Evolutionary conservation across 2,113 vertebrate species (phyloP).

Genomic region (Sigmodon hispidus): DNA sequence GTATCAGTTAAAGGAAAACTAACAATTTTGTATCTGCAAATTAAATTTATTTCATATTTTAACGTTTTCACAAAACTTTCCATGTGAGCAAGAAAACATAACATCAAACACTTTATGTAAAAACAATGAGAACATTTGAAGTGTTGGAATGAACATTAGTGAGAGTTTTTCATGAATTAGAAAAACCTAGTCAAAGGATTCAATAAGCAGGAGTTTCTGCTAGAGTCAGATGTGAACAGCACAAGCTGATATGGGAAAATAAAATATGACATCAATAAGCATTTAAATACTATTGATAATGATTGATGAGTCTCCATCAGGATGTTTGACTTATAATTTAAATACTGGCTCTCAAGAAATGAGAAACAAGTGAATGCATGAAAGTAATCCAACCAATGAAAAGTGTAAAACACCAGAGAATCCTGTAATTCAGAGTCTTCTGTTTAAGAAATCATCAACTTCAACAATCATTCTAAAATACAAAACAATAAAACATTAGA

Average conservation of each 20-base stretch:
- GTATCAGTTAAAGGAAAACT: slow-evolving; percentile 35
- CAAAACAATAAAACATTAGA: slow-evolving; percentile 34
- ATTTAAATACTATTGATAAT: slow-evolving; percentile 31
- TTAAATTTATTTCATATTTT: slow-evolving; percentile 41
- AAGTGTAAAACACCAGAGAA: slow-evolving; percentile 55
- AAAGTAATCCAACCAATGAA: slow-evolving; percentile 42
- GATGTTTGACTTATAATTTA: slow-evolving; percentile 53
- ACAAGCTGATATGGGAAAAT: slow-evolving; percentile 13
- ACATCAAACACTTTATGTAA: background rate
- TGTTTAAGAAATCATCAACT: background rate
- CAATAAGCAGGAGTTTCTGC: background rate
- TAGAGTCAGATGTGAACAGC: background rate
- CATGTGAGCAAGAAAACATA: slow-evolving; percentile 15
- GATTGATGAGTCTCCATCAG: background rate
- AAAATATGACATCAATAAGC: slow-evolving; percentile 31
- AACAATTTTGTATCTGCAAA: slow-evolving; percentile 1
- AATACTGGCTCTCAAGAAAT: slow-evolving; percentile 48
- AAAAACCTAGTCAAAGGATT: slow-evolving; percentile 32
- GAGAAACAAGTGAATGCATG: slow-evolving; percentile 46
- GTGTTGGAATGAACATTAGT: slow-evolving; percentile 33
- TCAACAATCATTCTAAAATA: slow-evolving; percentile 31
- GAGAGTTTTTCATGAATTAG: slow-evolving; percentile 27
- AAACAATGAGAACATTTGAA: slow-evolving; percentile 49
- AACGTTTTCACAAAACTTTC: slow-evolving; percentile 30
- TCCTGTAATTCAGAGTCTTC: background rate